Evolutionary conservation across 2,113 vertebrate genomes (phyloP), one percentile per base, ranked within the genome.

Genomic region (Coregonus clupeaformis): DNA sequence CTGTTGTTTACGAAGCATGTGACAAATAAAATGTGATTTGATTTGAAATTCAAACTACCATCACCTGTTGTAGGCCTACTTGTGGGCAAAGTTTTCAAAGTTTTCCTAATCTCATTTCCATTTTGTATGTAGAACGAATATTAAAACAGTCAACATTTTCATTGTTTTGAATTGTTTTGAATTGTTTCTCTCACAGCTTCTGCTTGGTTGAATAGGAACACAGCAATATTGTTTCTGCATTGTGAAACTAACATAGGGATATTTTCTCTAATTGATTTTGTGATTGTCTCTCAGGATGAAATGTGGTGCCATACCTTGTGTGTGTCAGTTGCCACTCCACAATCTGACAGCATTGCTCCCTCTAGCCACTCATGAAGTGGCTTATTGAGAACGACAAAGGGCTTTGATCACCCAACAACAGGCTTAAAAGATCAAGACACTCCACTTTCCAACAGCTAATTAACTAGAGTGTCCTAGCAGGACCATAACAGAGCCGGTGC

Each of bases 341-440:
- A 68, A 74, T 75, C 32, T 60, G 76, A 82, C 73, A 75, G 49
- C 63, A 67, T 68, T 13, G 20, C 29, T 59, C 55, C 66, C 60
- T 13, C 67, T 18, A 42, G 52, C 45, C 49, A n/a, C 74, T 79
- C 62, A 49, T 74, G 42, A 45, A 70, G 42, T 59, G 70, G 85
- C 84, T 86, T 82, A 86, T 80, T 11, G 24, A 77, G 75, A 60
- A 80, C 5, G 47, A 79, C 82, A 83, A 70, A 86, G 24, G 77
- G 66, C 78, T 87, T 85, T 90, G 83, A 87, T 90, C 85, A 85
- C 72, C 78, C 80, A 86, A 82, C 75, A 75, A 82, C 77, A 75
- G 65, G 63, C 77, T 70, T 75, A 74, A 80, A 75, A 69, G 66
- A 65, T 82, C 84, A 80, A 81, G 81, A 81, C 80, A 42, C 36